phyloP scores from a whole-genome alignment of 1,140 invertebrate genomes.

The Caenorhabditis latens region DNA sequence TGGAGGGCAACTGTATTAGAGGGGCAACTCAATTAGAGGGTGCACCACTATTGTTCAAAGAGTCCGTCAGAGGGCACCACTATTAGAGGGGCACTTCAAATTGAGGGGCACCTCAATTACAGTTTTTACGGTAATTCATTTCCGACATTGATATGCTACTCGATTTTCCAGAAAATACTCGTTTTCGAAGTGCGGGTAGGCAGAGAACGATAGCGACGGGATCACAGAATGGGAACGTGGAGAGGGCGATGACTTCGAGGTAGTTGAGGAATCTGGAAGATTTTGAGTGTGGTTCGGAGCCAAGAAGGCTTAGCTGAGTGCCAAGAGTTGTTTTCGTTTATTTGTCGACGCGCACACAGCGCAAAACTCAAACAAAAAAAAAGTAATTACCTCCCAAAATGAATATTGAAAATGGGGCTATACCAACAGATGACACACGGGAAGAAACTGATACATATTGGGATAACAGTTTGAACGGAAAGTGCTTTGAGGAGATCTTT shows the following conservation, averaged over 20 bases:
- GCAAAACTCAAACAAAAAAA: too few relatives aligned
- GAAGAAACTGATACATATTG: not conserved
- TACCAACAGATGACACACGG: not conserved
- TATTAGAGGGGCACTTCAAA: too few relatives aligned
- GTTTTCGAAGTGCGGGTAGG: not conserved
- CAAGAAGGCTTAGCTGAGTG: too few relatives aligned
- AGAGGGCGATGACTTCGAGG: not conserved
- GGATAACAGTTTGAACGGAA: not conserved
- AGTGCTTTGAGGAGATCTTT: not conserved
- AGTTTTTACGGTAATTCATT: too few relatives aligned
- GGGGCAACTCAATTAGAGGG: too few relatives aligned
- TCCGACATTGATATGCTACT: not conserved
- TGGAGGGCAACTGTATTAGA: too few relatives aligned
- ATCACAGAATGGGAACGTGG: not conserved
- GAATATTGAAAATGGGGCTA: not conserved
- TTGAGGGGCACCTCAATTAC: too few relatives aligned
- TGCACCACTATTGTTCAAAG: too few relatives aligned
- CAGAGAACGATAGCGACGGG: not conserved
- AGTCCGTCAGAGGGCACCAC: too few relatives aligned
- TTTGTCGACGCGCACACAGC: too few relatives aligned
- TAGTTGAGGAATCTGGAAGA: not conserved
- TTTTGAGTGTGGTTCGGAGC: too few relatives aligned
- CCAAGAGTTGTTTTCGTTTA: too few relatives aligned
- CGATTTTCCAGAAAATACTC: not conserved
- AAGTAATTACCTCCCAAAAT: not conserved